phyloP scores from a whole-genome alignment of 2,797 vertebrate species.

The Hybognathus amarus region DNA sequence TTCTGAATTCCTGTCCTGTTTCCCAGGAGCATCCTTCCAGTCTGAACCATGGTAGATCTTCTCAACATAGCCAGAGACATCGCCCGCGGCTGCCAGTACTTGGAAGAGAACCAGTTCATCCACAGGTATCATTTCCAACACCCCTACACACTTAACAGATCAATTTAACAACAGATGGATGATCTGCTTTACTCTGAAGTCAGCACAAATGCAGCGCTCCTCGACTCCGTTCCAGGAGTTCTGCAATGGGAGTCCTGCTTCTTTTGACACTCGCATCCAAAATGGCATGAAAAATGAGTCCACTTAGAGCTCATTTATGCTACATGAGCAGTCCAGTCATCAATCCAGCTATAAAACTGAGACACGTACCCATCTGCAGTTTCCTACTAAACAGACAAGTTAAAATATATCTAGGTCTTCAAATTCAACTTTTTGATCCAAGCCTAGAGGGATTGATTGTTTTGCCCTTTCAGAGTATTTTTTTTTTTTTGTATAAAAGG shows the following conservation, averaged over 20 bases:
- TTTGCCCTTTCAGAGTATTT: background rate
- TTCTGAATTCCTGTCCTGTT: constrained; percentile 13
- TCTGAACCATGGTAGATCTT: constrained; percentile 93
- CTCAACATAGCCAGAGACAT: constrained; percentile 95
- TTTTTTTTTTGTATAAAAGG: background rate
- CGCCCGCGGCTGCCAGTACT: constrained; percentile 94
- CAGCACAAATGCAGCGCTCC: constrained; percentile 44
- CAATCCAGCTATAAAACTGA: constrained; percentile 68
- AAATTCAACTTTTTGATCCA: background rate
- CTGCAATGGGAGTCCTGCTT: constrained; percentile 24
- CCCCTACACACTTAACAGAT: constrained; percentile 13
- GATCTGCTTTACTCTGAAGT: constrained; percentile 23
- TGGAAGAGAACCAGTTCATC: constrained; percentile 99
- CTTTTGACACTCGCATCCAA: constrained; percentile 39
- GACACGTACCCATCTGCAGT: constrained; percentile 33
- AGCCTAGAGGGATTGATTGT: background rate
- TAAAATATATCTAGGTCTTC: constrained; percentile 58
- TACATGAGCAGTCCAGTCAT: constrained; percentile 68
- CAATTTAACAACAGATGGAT: constrained; percentile 30
- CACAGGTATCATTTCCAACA: constrained; percentile 84
- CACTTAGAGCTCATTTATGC: constrained; percentile 71
- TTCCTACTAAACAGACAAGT: constrained; percentile 46
- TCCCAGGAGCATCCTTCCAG: constrained; percentile 91
- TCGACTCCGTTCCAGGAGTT: background rate
- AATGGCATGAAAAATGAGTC: constrained; percentile 68